Base-by-base conservation (phyloP, 2,888 invertebrate species). In the Drosophila tripunctata region DNA sequence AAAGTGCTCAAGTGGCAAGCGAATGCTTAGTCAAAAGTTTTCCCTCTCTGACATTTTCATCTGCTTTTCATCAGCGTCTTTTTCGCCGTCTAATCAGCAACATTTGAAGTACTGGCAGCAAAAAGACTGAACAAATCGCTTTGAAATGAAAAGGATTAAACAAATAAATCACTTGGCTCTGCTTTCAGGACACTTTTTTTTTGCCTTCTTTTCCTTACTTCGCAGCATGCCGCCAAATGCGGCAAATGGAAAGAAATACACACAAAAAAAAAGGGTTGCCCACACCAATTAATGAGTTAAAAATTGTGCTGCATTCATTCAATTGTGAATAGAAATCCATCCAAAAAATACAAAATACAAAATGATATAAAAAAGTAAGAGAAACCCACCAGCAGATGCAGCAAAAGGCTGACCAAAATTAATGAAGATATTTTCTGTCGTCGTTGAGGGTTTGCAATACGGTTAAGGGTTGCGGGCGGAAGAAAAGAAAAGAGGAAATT, bases 241-340 rank as follows among this genome's bases (percentile, higher is more conserved):
- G 15, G 30, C 38, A 22, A 24, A 21, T 10, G 30, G 52, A 48
- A 44, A 48, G 41, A 36, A 50, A 17, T 21, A 12, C n/a, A n/a
- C n/a, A n/a, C n/a, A 14, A 44, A 27, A 57, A 43, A 51, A 82
- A 79, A 70, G 69, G 78, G 66, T 79, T 67, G 67, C 84, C 79
- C 86, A 75, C 79, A 78, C 82, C 84, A 84, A 86, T 84, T 84
- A 84, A 84, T 84, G 84, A 84, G 84, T 74, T 81, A 75, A 79
- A 84, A 84, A 84, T 86, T 75, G 84, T 78, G 71, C 75, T 77
- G 86, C 81, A 86, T 84, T 77, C 81, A 73, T 77, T 81, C 77
- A 75, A 82, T 84, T 75, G 80, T 67, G 62, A 72, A 75, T 48
- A 64, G 56, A 36, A 17, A 38, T 31, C 35, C 38, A 38, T 27